phyloP scores from a whole-genome alignment of 2,113 vertebrate genomes.

The Eclectus roratus region DNA sequence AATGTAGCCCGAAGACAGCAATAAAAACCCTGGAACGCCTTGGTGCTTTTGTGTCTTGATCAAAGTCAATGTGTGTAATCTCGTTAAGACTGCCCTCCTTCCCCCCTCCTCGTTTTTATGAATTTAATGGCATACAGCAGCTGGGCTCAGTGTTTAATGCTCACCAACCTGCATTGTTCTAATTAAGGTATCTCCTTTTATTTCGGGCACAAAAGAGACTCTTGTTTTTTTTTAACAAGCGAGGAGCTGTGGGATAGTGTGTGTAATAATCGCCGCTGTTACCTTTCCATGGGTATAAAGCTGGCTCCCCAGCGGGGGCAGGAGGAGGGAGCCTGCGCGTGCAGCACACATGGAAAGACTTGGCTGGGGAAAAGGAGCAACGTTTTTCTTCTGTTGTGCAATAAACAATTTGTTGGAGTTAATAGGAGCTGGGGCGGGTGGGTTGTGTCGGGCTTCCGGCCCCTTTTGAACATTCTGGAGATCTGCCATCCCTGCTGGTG shows the following conservation, averaged over 20 bases:
- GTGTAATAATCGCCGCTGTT: slow-evolving; percentile 63
- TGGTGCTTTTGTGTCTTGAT: slow-evolving; percentile 89
- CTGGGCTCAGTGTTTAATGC: slow-evolving; percentile 78
- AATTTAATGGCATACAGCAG: slow-evolving; percentile 80
- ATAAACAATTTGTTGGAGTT: slow-evolving; percentile 74
- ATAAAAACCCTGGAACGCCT: slow-evolving; percentile 85
- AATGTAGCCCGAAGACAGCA: slow-evolving; percentile 92
- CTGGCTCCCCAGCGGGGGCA: slow-evolving; percentile 9
- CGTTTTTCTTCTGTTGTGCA: slow-evolving; percentile 59
- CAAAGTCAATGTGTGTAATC: slow-evolving; percentile 92
- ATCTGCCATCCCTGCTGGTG: slow-evolving; percentile 49
- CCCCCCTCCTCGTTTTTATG: slow-evolving; percentile 68
- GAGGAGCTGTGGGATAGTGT: slow-evolving; percentile 67
- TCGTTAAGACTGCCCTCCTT: slow-evolving; percentile 83
- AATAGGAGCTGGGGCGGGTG: slow-evolving; percentile 45
- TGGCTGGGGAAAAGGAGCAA: slow-evolving; percentile 24
- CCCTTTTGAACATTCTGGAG: slow-evolving; percentile 53
- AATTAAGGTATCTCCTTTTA: slow-evolving; percentile 84
- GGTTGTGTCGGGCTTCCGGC: slow-evolving; percentile 24
- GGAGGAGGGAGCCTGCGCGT: slow-evolving; percentile 37
- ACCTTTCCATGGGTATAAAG: slow-evolving; percentile 63
- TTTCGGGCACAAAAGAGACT: slow-evolving; percentile 70
- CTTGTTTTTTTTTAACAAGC: slow-evolving; percentile 68
- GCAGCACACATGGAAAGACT: slow-evolving; percentile 61
- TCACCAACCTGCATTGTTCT: slow-evolving; percentile 79